Evolutionary conservation across 2,797 vertebrate species (phyloP).

Genomic region (Garrulus glandarius): DNA sequence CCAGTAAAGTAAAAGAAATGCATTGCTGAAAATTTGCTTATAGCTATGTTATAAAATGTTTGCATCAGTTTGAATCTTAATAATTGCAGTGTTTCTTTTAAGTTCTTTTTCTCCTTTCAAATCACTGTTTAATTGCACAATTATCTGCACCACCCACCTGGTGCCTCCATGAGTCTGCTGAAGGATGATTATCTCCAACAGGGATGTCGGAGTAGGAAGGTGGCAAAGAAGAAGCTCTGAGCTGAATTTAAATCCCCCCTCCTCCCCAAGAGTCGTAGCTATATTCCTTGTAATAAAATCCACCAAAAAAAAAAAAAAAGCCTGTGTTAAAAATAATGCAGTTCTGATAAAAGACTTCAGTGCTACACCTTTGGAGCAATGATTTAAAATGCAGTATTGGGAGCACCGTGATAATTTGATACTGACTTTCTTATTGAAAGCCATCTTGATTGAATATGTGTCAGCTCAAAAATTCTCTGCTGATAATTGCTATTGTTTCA

Average conservation of each 20-base stretch:
- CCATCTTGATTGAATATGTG: neutral
- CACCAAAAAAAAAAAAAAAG: neutral
- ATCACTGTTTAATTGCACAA: neutral
- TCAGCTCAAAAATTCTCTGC: neutral
- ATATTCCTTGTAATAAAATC: neutral
- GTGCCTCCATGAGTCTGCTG: neutral
- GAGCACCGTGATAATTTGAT: neutral
- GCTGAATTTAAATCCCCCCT: neutral
- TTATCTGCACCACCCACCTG: neutral
- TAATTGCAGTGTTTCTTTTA: neutral
- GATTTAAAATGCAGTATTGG: neutral
- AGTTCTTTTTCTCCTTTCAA: neutral
- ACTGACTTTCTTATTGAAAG: neutral
- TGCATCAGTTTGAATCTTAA: neutral
- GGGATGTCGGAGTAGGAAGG: neutral
- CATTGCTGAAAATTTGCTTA: neutral
- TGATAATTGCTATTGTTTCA: neutral
- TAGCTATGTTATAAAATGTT: neutral
- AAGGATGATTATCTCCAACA: neutral
- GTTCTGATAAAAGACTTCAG: neutral
- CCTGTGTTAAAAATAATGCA: neutral
- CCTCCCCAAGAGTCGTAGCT: neutral
- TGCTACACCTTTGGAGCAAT: neutral
- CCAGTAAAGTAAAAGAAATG: neutral
- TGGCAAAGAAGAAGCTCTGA: neutral